Conservation (phyloP, 2,888 invertebrate genomes). For the Monochamus alternatus region DNA sequence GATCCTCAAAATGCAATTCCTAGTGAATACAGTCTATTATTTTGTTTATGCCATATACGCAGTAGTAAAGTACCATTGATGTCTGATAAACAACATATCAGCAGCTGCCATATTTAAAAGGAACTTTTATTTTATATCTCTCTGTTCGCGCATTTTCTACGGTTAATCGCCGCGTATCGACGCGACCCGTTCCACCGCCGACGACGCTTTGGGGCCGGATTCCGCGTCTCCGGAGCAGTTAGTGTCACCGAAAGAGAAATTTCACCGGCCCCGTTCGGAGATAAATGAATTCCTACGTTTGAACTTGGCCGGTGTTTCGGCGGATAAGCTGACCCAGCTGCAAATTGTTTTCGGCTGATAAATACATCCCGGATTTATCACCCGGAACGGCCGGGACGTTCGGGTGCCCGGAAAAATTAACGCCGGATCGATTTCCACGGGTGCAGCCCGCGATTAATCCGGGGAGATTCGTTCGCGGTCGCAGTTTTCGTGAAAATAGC, state of each 20-base stretch:
- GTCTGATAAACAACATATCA: too few relatives aligned
- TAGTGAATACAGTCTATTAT: too few relatives aligned
- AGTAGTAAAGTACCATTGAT: too few relatives aligned
- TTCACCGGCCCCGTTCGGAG: constrained; percentile 45
- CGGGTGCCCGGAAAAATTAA: constrained; percentile 27
- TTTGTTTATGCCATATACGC: too few relatives aligned
- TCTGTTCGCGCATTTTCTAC: background rate
- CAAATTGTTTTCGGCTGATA: constrained; percentile 54
- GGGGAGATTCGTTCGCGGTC: too few relatives aligned
- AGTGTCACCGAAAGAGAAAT: constrained; percentile 48
- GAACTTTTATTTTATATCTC: too few relatives aligned
- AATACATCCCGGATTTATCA: constrained; percentile 48
- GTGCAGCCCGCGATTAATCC: background rate
- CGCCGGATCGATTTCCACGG: constrained; percentile 9
- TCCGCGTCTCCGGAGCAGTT: constrained; percentile 50
- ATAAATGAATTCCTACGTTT: constrained; percentile 56
- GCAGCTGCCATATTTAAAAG: too few relatives aligned
- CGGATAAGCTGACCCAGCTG: constrained; percentile 50
- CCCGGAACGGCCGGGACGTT: constrained; percentile 38
- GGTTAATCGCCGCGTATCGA: background rate
- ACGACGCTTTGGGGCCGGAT: constrained; percentile 41
- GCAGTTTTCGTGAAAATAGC: too few relatives aligned
- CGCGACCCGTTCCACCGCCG: background rate
- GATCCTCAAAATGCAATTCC: too few relatives aligned
- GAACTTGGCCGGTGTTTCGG: constrained; percentile 49